Conservation (phyloP, 1,140 invertebrate genomes). For the Heterodera schachtii region DNA sequence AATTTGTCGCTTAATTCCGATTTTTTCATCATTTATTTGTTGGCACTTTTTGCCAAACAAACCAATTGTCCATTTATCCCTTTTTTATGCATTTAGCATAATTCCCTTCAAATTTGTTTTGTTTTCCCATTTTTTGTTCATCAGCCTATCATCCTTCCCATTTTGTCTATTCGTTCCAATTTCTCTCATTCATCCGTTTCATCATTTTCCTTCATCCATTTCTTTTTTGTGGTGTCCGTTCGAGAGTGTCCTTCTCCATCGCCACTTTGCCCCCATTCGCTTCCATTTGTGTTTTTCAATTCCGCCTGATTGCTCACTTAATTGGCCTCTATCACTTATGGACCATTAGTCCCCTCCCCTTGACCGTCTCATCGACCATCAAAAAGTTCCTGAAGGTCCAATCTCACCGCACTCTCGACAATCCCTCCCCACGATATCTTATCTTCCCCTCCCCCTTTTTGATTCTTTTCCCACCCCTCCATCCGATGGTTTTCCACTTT, state of each 20-base stretch:
- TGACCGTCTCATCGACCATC: neutral
- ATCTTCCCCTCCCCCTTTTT: neutral
- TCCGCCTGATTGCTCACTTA: conserved; percentile 5
- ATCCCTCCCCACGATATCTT: neutral
- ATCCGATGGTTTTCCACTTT: too few species aligned
- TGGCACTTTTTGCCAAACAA: neutral
- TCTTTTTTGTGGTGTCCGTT: neutral
- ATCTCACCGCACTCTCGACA: neutral
- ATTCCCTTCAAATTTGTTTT: too few species aligned
- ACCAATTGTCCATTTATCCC: neutral
- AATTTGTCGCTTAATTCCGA: neutral
- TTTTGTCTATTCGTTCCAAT: neutral
- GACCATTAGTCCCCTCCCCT: neutral
- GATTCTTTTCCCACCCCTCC: neutral
- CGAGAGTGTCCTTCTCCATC: neutral
- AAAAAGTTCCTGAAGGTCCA: neutral
- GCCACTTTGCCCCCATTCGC: neutral
- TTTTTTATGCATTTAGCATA: neutral
- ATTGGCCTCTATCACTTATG: neutral
- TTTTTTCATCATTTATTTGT: neutral
- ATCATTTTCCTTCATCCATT: neutral
- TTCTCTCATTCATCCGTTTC: neutral
- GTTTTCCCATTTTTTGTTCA: too few species aligned
- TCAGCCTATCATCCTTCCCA: too few species aligned
- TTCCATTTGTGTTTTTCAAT: neutral